phyloP scores from a whole-genome alignment of 2,797 vertebrate species.

The Muraenolepis orangiensis region DNA sequence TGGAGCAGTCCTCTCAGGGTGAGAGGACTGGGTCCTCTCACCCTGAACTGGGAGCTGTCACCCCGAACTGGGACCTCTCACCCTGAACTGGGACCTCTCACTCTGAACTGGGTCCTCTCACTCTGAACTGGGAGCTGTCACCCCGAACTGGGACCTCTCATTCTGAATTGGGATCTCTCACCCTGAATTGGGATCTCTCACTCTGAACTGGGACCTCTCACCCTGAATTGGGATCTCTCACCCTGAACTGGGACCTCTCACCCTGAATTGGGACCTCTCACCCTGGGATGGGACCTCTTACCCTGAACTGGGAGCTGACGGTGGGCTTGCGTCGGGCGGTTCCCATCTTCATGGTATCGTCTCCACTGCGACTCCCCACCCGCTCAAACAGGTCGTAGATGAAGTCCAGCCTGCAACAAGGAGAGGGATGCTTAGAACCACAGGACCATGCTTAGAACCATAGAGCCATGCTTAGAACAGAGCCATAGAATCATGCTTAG shows the following conservation, averaged over 20 bases:
- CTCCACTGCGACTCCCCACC: constrained; percentile 83
- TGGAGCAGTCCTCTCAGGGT: too few species aligned
- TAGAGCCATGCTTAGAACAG: background rate
- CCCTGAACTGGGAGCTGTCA: too few species aligned
- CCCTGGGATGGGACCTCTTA: constrained; percentile 78
- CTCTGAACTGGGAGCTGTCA: too few species aligned
- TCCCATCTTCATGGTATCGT: constrained; percentile 89
- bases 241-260: background rate
- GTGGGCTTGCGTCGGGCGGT: constrained; percentile 89
- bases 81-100: too few species aligned
- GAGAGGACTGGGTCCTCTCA: too few species aligned
- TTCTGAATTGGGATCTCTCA: too few species aligned
- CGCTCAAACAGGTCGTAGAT: constrained; percentile 92
- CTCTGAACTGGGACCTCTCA: too few species aligned
- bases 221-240: constrained; percentile 81
- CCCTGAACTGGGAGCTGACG: constrained; percentile 86
- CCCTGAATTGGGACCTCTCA: constrained; percentile 46
- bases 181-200: too few species aligned
- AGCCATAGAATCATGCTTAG: background rate
- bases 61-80: too few species aligned
- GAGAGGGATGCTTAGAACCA: background rate
- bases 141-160: too few species aligned
- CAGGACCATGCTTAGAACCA: background rate
- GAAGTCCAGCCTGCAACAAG: constrained; percentile 81
- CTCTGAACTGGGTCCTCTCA: too few species aligned